These are phyloP conservation scores for Centroberyx gerrardi DNA, from an alignment of 2,797 vertebrate genomes.

Conservation along the genomic window DNA sequence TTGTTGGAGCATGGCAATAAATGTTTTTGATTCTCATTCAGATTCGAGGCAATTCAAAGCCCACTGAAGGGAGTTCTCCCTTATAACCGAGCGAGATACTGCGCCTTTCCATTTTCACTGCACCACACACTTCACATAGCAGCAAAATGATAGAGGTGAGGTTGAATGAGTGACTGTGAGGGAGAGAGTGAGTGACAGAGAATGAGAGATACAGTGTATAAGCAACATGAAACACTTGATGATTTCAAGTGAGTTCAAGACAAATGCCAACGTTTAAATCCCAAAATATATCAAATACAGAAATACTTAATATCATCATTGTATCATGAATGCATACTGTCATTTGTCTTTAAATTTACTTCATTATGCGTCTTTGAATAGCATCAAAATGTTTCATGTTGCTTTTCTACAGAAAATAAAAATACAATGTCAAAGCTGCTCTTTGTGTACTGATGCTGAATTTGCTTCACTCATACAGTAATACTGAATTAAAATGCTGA, in stretches of 20 bases:
- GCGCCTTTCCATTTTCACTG: slow-evolving; percentile 49
- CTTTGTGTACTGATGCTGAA: not conserved
- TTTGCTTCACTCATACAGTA: not conserved
- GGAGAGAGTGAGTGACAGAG: slow-evolving; percentile 26
- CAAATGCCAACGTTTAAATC: no score
- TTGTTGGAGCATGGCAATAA: slow-evolving; percentile 23
- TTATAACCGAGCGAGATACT: slow-evolving; percentile 40
- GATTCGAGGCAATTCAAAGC: slow-evolving; percentile 62
- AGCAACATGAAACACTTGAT: no score
- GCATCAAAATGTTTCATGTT: not conserved
- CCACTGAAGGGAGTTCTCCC: slow-evolving; percentile 59
- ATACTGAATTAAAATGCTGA: not conserved
- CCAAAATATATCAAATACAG: no score
- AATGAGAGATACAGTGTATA: slow-evolving; percentile 4
- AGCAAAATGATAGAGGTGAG: slow-evolving; percentile 55
- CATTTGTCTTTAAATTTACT: slow-evolving; percentile 1
- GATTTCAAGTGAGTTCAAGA: not conserved
- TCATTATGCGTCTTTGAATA: not conserved
- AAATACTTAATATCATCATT: no score
- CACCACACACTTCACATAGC: slow-evolving; percentile 47
- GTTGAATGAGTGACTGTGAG: slow-evolving; percentile 39
- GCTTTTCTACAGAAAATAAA: slow-evolving; percentile 24
- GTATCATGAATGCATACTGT: no score
- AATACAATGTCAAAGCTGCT: slow-evolving; percentile 18
- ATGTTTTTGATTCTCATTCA: slow-evolving; percentile 47